phyloP scores from a whole-genome alignment of 2,113 vertebrate genomes.

The Murina feae region DNA sequence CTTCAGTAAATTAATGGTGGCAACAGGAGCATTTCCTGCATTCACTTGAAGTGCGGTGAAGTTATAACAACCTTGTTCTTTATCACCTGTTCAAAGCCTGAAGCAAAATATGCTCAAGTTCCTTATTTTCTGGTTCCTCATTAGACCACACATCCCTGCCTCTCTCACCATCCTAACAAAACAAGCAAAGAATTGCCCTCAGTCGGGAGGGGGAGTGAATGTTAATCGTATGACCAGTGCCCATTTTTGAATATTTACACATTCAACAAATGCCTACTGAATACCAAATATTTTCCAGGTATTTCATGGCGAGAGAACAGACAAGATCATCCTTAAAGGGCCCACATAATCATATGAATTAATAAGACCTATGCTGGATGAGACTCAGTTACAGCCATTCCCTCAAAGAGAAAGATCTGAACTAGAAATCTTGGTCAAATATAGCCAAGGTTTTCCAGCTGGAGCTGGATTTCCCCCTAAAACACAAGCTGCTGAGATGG shows the following conservation, averaged over 20 bases:
- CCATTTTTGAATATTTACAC: neutral
- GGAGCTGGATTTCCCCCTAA: constrained; percentile 20
- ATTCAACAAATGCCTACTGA: neutral
- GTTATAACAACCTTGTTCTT: neutral
- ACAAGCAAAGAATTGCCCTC: neutral
- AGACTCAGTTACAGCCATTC: neutral
- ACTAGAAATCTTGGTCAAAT: neutral
- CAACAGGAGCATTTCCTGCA: neutral
- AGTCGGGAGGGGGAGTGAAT: neutral
- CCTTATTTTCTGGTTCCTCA: neutral
- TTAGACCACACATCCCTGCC: neutral
- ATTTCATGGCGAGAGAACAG: neutral
- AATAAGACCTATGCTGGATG: neutral
- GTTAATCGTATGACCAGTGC: neutral
- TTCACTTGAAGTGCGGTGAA: neutral
- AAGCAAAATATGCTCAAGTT: neutral
- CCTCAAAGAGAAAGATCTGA: constrained; percentile 20
- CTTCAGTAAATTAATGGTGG: neutral
- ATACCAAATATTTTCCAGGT: neutral
- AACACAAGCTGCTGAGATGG: neutral
- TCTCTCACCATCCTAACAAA: neutral
- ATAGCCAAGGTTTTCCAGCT: constrained; percentile 3
- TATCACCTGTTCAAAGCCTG: neutral
- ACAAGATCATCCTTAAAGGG: neutral
- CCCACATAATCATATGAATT: neutral